Base-by-base conservation (phyloP, 2,113 vertebrate species). In the Carlito syrichta region DNA sequence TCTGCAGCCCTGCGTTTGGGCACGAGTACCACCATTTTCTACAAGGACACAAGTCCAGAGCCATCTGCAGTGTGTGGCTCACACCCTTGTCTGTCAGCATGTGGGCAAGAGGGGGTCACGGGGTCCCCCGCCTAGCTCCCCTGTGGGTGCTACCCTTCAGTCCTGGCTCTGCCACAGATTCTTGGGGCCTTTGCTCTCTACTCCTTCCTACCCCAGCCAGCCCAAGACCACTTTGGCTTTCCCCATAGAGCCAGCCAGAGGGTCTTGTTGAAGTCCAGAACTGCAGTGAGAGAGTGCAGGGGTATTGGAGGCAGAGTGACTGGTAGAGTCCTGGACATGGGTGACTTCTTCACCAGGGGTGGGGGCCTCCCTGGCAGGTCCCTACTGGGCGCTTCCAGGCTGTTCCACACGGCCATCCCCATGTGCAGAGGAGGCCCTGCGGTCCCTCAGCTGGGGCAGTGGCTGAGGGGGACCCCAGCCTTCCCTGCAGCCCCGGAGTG, bases 1-100 rank as follows among this genome's bases (percentile, higher is more conserved):
- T 2, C 0, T 10, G 3, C 16, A 1, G 74, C 84, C 62, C 20
- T 19, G 27, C n/a, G n/a, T n/a, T 20, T 25, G 13, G 60, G 2
- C 22, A 0, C 5, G 0, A 6, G 0, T 0, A 1, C 0, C 2
- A 2, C 5, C 50, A 2, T 8, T 25, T 13, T 19, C 16, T 12
- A 7, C 3, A 32, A 56, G 52, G 60, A 50, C 56, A 6, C 66
- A 20, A 0, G 8, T 3, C 25, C n/a, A 22, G 2, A 68, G 83
- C 50, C 62, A 38, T 8, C 40, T 30, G 48, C 2, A 4, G 0
- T 0, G 25, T 14, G 8, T 11, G 5, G 38, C 38, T 76, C 1
- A 11, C 3, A 2, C 35, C 50, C n/a, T 19, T 27, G 6, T 3
- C 27, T 8, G 10, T 7, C 2, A 43, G 6, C 13, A 40, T 12